Conservation (phyloP, 2,113 vertebrate genomes). For the Bubo scandiacus region DNA sequence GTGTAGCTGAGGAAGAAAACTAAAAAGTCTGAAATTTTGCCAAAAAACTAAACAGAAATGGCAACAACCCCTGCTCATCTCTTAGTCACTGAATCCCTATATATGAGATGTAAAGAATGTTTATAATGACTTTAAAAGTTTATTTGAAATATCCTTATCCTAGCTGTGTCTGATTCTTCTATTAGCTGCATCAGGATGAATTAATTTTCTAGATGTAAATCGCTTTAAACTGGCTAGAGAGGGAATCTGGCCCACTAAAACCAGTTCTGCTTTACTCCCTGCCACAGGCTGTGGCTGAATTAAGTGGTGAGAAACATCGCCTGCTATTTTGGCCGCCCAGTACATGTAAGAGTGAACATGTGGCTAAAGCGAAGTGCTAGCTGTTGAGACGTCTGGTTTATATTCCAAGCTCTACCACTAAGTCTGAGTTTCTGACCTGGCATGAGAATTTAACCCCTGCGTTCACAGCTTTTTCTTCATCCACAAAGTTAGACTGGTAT, state of each 20-base stretch:
- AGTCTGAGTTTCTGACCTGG: background rate
- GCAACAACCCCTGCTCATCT: background rate
- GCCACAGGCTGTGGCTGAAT: background rate
- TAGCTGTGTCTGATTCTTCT: background rate
- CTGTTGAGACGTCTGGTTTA: slow-evolving; percentile 3
- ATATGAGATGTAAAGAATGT: background rate
- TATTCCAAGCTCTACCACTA: background rate
- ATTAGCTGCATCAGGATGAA: background rate
- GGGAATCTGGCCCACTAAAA: background rate
- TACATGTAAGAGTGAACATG: background rate
- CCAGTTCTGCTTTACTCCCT: background rate
- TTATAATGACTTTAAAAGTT: background rate
- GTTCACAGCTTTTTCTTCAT: background rate
- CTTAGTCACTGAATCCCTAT: background rate
- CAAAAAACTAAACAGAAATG: background rate
- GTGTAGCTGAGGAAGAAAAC: background rate
- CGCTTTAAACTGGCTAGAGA: background rate
- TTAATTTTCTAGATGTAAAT: background rate
- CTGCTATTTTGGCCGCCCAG: background rate
- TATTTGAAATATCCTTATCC: background rate
- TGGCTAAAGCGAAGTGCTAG: background rate
- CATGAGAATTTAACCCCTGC: background rate
- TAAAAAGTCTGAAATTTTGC: background rate
- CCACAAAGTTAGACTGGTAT: background rate
- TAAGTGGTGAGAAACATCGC: background rate